phyloP scores from a whole-genome alignment of 2,113 vertebrate genomes.

The Ceyx melanurus region DNA sequence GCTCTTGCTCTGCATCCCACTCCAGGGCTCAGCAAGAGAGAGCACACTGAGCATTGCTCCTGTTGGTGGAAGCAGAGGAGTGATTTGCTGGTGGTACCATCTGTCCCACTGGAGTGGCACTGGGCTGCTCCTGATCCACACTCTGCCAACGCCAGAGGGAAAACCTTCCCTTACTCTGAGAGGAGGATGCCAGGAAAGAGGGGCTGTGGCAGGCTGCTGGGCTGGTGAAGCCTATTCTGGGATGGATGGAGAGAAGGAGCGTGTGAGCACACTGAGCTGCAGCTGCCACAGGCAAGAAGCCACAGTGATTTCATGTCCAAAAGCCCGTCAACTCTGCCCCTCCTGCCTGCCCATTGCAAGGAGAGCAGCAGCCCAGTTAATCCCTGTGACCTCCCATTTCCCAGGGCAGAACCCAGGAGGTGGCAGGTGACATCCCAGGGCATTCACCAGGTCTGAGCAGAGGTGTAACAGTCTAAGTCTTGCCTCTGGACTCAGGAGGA shows the following conservation, averaged over 20 bases:
- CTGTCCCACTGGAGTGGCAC: neutral
- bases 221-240: rapidly evolving
- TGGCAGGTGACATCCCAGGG: neutral
- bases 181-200: rapidly evolving
- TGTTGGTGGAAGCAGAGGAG: neutral
- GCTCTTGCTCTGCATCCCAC: neutral
- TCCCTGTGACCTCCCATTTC: rapidly evolving
- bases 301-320: rapidly evolving
- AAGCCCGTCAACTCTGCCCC: neutral
- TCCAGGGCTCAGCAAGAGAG: neutral
- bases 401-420: neutral
- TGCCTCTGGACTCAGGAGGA: neutral
- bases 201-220: neutral
- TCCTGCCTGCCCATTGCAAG: rapidly evolving
- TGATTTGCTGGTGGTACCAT: neutral
- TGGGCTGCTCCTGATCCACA: neutral
- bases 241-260: neutral
- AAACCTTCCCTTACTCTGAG: too few species aligned
- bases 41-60: neutral
- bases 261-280: rapidly evolving
- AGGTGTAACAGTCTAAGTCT: rapidly evolving
- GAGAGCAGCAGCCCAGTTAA: neutral
- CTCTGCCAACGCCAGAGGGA: rapidly evolving
- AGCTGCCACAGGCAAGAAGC: neutral
- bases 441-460: rapidly evolving